Evolutionary conservation across 2,113 vertebrate species (phyloP).

Genomic region (Paradisaea rubra): DNA sequence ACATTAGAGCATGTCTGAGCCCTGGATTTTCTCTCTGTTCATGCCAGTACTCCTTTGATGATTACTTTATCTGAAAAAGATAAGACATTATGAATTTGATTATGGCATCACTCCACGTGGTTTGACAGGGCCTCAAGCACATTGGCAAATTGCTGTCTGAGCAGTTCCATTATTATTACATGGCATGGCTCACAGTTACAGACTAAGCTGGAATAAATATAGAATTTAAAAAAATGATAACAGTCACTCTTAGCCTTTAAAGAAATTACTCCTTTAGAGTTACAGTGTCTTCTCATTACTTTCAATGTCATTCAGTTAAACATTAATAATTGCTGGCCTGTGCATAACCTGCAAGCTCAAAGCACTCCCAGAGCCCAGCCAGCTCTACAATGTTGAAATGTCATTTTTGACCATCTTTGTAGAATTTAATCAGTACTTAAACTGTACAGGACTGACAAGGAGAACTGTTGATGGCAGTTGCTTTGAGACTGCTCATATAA

Average conservation of each 20-base stretch:
- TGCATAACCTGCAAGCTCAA: conserved; percentile 34
- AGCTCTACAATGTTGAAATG: background rate
- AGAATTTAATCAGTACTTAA: background rate
- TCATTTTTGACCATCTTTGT: conserved; percentile 20
- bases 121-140: conserved; percentile 35
- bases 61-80: conserved; percentile 37
- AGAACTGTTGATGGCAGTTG: background rate
- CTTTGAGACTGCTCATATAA: conserved; percentile 13
- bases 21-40: conserved; percentile 45
- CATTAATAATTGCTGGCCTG: conserved; percentile 26
- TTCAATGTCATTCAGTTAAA: background rate
- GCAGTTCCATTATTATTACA: background rate
- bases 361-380: conserved; percentile 18
- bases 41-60: conserved; percentile 27
- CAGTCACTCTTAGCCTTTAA: background rate
- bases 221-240: background rate
- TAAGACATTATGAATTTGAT: conserved; percentile 35
- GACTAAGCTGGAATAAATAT: conserved; percentile 15
- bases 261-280: conserved; percentile 45
- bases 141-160: conserved; percentile 11
- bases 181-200: background rate
- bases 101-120: conserved; percentile 1
- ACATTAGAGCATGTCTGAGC: conserved; percentile 46
- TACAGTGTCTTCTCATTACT: background rate
- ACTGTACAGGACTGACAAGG: background rate